Evolutionary conservation across 2,888 invertebrate genomes (phyloP), one percentile per base, ranked within the genome.

Genomic region (Lochmaea crataegi): DNA sequence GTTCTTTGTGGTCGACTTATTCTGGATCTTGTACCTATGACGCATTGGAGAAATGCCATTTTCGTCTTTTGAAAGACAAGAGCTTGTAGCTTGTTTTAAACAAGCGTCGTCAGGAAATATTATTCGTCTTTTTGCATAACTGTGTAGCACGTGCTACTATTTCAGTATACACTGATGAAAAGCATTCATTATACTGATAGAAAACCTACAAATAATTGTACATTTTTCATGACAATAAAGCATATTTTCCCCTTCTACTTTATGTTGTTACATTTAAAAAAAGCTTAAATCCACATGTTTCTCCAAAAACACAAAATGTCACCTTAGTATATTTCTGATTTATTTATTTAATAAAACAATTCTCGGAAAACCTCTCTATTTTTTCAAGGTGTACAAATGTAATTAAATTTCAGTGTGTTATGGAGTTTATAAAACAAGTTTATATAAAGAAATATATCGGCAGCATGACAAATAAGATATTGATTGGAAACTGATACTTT

Each of bases 1-100:
- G 64, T 22, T 64, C 64, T 51, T 63, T 64, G 26, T 22, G 64
- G 64, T 45, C 26, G 48, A 64, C 64, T 64, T 64, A 22, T 48
- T 64, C 64, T 61, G n/a, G 38, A 12, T 58, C 32, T 7, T 42
- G 45, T 18, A 22, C 12, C 48, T 32, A 64, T 26, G 26, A 22
- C 11, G 7, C 48, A 51, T 26, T 64, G 14, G 45, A 14, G 64
- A 64, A 64, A 64, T 48, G 22, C 42, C 48, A 45, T 48, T 38
- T 63, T 38, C n/a, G 10, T 45, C 4, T 45, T 45, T 45, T 45
- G 45, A 45, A 45, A 42, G 45, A 12, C 45, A 12, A 45, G 26
- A 26, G 26, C 26, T 26, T 1, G 11, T 45, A 26, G 26, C 26
- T 26, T 1, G 11, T 45, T 45, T 11, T 45, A 45, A 45, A 45